Conservation (phyloP, 2,797 vertebrate species). For the Tapirus indicus region DNA sequence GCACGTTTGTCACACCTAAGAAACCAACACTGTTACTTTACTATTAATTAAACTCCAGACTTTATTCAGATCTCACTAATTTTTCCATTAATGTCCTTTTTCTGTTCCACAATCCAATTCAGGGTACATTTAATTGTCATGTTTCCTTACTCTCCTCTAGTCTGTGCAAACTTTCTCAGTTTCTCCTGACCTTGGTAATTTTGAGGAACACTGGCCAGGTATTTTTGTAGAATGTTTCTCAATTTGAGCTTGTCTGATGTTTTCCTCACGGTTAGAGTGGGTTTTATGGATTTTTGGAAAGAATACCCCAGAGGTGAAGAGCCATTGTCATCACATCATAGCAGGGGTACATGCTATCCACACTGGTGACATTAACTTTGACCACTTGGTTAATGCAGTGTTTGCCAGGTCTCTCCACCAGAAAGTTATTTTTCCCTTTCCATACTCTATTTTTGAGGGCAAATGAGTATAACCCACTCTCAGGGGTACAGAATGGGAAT, state of each 20-base stretch:
- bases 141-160: neutral
- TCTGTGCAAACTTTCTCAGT: neutral
- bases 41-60: constrained; percentile 3
- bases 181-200: neutral
- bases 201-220: neutral
- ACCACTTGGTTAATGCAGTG: neutral
- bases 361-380: neutral
- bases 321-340: neutral
- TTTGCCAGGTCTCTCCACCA: neutral
- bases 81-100: neutral
- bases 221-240: neutral
- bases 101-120: neutral
- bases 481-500: neutral
- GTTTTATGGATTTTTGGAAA: neutral
- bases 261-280: neutral
- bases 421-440: neutral
- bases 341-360: neutral
- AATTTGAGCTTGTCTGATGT: neutral
- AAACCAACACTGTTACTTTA: neutral
- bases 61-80: neutral
- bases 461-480: neutral
- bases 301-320: neutral
- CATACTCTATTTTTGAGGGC: neutral
- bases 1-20: neutral
- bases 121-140: neutral